Percentiles rank a stretch among this genome's conserved stretches.
These are phyloP conservation scores for Blastomussa wellsi DNA, from an alignment of 92 coral and sea anemone species.

Conservation along the genomic window DNA sequence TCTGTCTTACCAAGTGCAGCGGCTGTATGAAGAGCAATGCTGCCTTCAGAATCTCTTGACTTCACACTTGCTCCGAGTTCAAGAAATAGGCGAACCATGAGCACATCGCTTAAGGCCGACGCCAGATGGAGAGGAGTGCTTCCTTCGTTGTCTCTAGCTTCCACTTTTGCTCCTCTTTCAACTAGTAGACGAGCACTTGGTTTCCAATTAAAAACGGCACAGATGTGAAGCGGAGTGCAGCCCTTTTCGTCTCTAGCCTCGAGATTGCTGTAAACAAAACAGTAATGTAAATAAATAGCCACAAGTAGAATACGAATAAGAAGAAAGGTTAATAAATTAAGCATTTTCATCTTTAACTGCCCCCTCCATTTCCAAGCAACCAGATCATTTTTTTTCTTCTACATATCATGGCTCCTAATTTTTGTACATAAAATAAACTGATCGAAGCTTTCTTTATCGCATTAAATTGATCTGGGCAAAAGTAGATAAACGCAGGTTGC, in stretches of 20 bases:
- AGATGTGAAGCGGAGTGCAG: constrained; percentile 3
- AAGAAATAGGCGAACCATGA: background rate
- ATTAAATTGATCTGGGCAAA: too few species aligned
- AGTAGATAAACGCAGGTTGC: background rate
- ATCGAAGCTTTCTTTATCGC: too few species aligned
- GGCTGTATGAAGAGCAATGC: background rate
- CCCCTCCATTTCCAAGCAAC: too few species aligned
- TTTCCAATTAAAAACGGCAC: background rate
- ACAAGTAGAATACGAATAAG: too few species aligned
- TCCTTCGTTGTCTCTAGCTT: constrained; percentile 16
- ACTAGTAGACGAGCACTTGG: background rate
- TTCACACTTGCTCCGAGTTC: background rate
- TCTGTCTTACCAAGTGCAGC: constrained; percentile 7
- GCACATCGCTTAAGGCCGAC: background rate
- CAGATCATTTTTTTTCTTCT: too few species aligned
- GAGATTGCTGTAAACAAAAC: background rate
- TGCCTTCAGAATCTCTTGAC: constrained; percentile 8
- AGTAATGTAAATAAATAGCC: background rate
- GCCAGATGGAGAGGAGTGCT: constrained; percentile 24
- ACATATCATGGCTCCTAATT: too few species aligned
- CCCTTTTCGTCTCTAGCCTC: background rate
- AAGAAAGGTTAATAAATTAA: too few species aligned
- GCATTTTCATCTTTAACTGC: too few species aligned
- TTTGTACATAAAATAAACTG: too few species aligned
- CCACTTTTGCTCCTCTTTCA: constrained; percentile 1